Percentiles rank a stretch among this genome's conserved stretches.
Evolutionary conservation across 2,888 invertebrate genomes (phyloP).

Genomic region (Apamea monoglypha): DNA sequence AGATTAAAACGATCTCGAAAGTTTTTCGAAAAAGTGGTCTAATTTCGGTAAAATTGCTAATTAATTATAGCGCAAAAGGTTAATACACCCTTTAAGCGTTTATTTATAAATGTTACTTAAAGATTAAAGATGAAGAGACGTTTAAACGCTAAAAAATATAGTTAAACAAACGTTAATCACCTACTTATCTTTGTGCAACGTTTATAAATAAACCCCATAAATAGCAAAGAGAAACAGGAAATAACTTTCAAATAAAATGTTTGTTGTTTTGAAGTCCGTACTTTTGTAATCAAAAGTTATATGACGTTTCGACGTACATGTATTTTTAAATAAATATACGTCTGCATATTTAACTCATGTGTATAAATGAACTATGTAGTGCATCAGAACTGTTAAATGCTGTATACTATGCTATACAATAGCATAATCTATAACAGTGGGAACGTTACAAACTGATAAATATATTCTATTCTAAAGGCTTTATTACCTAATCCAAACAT

Average conservation of each 20-base stretch:
- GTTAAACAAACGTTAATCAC: neutral
- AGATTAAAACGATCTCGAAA: neutral
- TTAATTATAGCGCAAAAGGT: neutral
- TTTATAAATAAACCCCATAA: neutral
- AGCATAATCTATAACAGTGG: too few relatives aligned
- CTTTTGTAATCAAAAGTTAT: neutral
- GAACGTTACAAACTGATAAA: too few relatives aligned
- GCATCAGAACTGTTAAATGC: neutral
- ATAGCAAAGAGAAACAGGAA: neutral
- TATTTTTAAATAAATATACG: neutral
- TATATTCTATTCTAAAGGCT: too few relatives aligned
- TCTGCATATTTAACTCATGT: neutral
- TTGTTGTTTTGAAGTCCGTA: neutral
- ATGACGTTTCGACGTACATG: neutral
- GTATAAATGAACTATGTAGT: neutral
- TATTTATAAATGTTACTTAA: neutral
- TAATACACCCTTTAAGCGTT: too few relatives aligned
- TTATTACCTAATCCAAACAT: too few relatives aligned
- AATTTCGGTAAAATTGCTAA: neutral
- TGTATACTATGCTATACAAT: too few relatives aligned
- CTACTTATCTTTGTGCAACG: neutral
- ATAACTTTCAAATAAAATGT: neutral
- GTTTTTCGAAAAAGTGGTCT: neutral
- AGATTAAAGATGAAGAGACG: neutral
- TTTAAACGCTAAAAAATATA: neutral